Percentiles rank a stretch among this genome's conserved stretches.
Evolutionary conservation across 2,797 vertebrate genomes (phyloP).

Genomic region (Lacerta viridis): DNA sequence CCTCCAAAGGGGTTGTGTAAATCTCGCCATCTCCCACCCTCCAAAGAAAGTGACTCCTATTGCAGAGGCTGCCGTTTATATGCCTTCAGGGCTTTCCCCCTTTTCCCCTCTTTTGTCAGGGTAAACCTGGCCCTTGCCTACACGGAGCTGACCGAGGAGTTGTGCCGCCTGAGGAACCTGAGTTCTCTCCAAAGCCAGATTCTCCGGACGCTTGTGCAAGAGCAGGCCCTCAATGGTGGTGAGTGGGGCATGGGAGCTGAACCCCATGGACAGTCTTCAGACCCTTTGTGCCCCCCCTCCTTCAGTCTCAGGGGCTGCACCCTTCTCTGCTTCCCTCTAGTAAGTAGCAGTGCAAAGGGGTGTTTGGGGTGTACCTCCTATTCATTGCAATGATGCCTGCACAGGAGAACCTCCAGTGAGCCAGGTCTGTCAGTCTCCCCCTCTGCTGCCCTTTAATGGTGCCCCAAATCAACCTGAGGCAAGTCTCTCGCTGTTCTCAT

Average conservation of each 20-base stretch:
- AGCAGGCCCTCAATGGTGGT: conserved; percentile 81
- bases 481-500: background rate
- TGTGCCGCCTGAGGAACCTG: conserved; percentile 90
- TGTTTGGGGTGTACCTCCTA: background rate
- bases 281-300: background rate
- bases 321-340: background rate
- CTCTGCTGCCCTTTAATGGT: background rate
- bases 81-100: background rate
- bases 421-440: background rate
- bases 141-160: conserved; percentile 95
- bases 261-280: background rate
- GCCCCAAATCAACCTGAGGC: background rate
- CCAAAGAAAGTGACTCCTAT: background rate
- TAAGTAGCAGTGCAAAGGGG: background rate
- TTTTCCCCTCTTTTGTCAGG: conserved; percentile 72
- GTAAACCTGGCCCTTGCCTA: conserved; percentile 97
- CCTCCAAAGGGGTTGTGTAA: background rate
- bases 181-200: conserved; percentile 95
- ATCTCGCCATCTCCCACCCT: background rate
- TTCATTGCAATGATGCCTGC: background rate
- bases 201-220: conserved; percentile 92
- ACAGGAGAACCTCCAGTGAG: background rate
- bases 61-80: background rate
- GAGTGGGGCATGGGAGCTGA: conserved; percentile 34
- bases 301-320: background rate